Base-by-base conservation (phyloP, 2,888 invertebrate species). In the Pinctada fucata region DNA sequence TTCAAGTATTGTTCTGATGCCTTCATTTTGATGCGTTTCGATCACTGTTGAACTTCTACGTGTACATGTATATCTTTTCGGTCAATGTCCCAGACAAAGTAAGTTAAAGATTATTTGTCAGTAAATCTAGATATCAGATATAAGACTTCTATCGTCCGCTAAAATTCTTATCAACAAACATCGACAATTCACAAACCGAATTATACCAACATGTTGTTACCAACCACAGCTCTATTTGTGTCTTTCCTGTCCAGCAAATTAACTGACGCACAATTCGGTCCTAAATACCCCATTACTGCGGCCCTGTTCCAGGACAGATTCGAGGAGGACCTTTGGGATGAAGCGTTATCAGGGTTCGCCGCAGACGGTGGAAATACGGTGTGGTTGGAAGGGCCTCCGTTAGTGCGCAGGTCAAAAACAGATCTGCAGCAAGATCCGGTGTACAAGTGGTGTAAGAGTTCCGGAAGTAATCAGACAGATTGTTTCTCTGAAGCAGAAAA, bases 361-460 rank as follows among this genome's bases (percentile, higher is more conserved):
- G 69, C 73, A 5, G 82, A 84, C 64, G 90, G 89, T 6, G 90
- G 89, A 2, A 88, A 90, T 72, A 88, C 88, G 3, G 83, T 89
- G 2, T 68, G 88, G 58, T 77, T 88, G 45, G 72, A 88, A 65
- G 88, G 87, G 6, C 87, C 88, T 5, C 79, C 85, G 13, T 63
- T 89, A 48, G 67, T 81, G 13, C 63, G 80, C 2, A 77, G 84
- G 10, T 80, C 84, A 3, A 73, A 78, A 8, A 79, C 84, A 2
- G 86, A 86, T 6, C 72, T 90, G 10, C 72, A 72, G 45, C 67
- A 76, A n/a, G 87, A 88, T 71, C 85, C 85, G 5, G 84, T 85
- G 48, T 89, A 86, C 69, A 78, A 80, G 67, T 84, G 81, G 78
- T 88, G 87, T 72, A 84, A 84, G 63, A 78, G 82, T 75, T 45